phyloP scores from a whole-genome alignment of 1,140 invertebrate genomes.

The Diprion similis region DNA sequence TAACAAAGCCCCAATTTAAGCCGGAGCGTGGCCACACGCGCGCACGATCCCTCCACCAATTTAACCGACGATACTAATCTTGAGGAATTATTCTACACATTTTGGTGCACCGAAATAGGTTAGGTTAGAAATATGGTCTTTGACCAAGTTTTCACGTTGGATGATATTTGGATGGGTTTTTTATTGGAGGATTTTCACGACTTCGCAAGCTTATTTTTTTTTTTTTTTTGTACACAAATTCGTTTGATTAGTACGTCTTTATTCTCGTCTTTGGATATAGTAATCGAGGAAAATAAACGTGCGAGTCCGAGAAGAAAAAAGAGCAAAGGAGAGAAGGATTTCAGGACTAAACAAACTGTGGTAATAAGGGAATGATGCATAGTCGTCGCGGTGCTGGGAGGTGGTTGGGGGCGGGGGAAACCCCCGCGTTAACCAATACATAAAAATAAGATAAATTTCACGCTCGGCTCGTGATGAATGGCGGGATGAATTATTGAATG shows the following conservation, averaged over 20 bases:
- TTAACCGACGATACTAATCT: too few relatives aligned
- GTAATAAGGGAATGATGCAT: slow-evolving; percentile 51
- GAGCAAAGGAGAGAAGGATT: slow-evolving; percentile 29
- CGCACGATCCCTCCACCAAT: background rate
- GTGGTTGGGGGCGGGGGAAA: background rate
- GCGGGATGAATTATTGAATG: slow-evolving; percentile 53
- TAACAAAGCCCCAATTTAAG: background rate
- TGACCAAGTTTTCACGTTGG: too few relatives aligned
- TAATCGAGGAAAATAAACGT: too few relatives aligned
- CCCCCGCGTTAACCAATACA: slow-evolving; percentile 37
- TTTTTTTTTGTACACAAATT: too few relatives aligned
- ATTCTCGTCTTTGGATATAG: too few relatives aligned
- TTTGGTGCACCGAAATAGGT: too few relatives aligned
- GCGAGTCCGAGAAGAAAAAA: slow-evolving; percentile 28
- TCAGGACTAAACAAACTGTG: slow-evolving; percentile 47
- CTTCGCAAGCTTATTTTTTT: too few relatives aligned
- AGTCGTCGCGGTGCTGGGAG: slow-evolving; percentile 41
- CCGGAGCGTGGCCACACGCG: background rate
- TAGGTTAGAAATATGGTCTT: too few relatives aligned
- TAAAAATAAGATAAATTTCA: slow-evolving; percentile 54
- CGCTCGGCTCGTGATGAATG: slow-evolving; percentile 51
- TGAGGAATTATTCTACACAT: too few relatives aligned
- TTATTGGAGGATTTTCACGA: too few relatives aligned
- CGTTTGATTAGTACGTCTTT: too few relatives aligned
- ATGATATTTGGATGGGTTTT: too few relatives aligned